Conservation (phyloP, 2,797 vertebrate species). For the Lindbergichthys nudifrons region DNA sequence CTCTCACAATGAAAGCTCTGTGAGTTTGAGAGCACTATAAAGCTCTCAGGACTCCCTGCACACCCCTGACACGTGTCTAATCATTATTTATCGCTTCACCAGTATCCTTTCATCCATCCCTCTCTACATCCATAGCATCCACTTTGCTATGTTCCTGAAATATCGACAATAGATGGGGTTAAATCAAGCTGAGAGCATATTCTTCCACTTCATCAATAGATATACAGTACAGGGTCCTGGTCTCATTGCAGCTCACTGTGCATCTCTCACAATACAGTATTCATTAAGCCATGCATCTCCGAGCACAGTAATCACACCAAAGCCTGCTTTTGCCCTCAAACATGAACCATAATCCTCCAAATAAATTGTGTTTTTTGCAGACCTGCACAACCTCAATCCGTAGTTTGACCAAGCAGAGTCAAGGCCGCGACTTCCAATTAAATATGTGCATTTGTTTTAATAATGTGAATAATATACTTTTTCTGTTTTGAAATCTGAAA, state of each 20-base stretch:
- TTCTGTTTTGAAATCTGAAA: not conserved
- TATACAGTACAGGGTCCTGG: not conserved
- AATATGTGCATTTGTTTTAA: not conserved
- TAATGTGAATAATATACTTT: not conserved
- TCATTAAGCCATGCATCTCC: slow-evolving; percentile 12
- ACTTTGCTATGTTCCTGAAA: not conserved
- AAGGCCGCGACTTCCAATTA: not conserved
- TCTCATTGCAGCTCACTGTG: slow-evolving; percentile 3
- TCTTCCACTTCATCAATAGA: slow-evolving; percentile 5
- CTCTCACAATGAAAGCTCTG: slow-evolving; percentile 4
- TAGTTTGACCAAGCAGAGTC: not conserved
- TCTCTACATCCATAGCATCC: not conserved
- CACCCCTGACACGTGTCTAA: slow-evolving; percentile 5
- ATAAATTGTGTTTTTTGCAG: not conserved
- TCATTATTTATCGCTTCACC: slow-evolving; percentile 12
- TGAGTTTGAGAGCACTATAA: not conserved
- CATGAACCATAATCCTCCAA: not conserved
- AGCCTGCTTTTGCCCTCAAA: not conserved
- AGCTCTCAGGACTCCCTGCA: not conserved
- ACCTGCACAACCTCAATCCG: not conserved
- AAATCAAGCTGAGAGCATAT: slow-evolving; percentile 30
- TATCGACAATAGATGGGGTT: not conserved
- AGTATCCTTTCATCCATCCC: not conserved
- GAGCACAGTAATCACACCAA: slow-evolving; percentile 6
- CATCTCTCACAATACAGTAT: not conserved